These are phyloP conservation scores for Archegozetes longisetosus DNA, from an alignment of 1,140 invertebrate genomes.

Conservation along the genomic window DNA sequence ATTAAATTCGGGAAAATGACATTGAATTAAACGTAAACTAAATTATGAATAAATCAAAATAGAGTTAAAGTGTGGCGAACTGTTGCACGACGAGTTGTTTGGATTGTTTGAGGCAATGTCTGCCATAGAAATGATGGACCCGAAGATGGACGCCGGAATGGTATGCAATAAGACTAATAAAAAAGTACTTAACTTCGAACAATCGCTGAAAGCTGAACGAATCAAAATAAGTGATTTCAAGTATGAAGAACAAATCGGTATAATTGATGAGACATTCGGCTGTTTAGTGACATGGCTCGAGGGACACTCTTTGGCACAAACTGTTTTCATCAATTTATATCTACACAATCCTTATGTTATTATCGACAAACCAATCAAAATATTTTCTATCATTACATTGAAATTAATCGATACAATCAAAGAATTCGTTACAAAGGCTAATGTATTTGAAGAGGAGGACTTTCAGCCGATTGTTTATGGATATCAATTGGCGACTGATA, in stretches of 20 bases:
- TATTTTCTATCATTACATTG: slow-evolving; percentile 70
- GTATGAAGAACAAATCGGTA: slow-evolving; percentile 41
- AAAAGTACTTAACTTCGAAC: slow-evolving; percentile 59
- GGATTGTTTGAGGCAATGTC: slow-evolving; percentile 97
- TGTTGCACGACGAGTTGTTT: slow-evolving; percentile 73
- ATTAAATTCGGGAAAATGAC: not conserved
- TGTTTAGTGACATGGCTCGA: slow-evolving; percentile 84
- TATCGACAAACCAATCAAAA: slow-evolving; percentile 60
- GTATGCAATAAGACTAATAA: slow-evolving; percentile 61
- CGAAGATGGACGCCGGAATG: slow-evolving; percentile 99
- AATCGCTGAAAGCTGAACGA: slow-evolving; percentile 35
- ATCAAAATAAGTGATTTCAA: slow-evolving; percentile 56
- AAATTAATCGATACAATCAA: slow-evolving; percentile 81
- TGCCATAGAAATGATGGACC: slow-evolving; percentile 99
- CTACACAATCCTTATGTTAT: slow-evolving; percentile 76
- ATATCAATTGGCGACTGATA: slow-evolving; percentile 65
- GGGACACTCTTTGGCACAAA: slow-evolving; percentile 88
- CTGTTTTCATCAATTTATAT: slow-evolving; percentile 91
- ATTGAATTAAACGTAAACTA: not conserved
- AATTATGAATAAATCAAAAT: not conserved
- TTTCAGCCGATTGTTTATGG: slow-evolving; percentile 80
- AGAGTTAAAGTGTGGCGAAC: slow-evolving; percentile 70
- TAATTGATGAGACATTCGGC: slow-evolving; percentile 80
- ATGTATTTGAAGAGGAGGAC: slow-evolving; percentile 54
- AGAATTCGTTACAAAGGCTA: slow-evolving; percentile 38